Evolutionary conservation across 35 echinoderm and acorn worm species (phyloP), one percentile per base, ranked within the genome.

Genomic region (Diadema setosum): DNA sequence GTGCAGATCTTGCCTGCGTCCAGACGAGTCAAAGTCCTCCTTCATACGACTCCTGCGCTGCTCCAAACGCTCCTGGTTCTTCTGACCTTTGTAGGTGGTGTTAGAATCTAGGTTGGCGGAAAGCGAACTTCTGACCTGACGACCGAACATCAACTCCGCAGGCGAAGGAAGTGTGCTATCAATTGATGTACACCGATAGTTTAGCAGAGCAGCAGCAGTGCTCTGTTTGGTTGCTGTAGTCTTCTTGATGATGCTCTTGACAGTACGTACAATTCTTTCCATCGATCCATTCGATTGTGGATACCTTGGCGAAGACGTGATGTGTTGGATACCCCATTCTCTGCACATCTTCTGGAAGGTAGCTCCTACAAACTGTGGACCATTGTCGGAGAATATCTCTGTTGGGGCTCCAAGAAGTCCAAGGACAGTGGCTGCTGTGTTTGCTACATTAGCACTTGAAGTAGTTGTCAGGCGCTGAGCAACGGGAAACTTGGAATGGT

Each of bases 241-340:
- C 42, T 86, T 92, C 41, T 63, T 76, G 30, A 92, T 39, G 16
- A 80, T 18, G 11, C 55, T 16, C 56, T 93, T 88, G 20, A 93
- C 75, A 20, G 85, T 87, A 17, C 84, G 70, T 1, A 93, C 91
- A 20, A 46, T 73, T 24, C 84, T 21, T 58, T 93, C 91, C 42
- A 70, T 46, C 9, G 82, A 63, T 48, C 87, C 84, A 40, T 95
- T 95, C 17, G 88, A 87, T 24, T 69, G 50, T 9, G 93, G 93
- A 46, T 95, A 87, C 61, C 76, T 87, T 67, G 84, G 88, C 8
- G 88, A 87, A 25, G 88, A 87, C 0, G 88, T 95, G 3, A 61
- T 87, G 43, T 95, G 93, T 18, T 43, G 84, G 23, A 95, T 85
- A 45, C 33, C 84, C 94, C 89, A 95, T 39, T 74, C 61, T 1